phyloP scores from a whole-genome alignment of 2,113 vertebrate species.

The Scomber colias region DNA sequence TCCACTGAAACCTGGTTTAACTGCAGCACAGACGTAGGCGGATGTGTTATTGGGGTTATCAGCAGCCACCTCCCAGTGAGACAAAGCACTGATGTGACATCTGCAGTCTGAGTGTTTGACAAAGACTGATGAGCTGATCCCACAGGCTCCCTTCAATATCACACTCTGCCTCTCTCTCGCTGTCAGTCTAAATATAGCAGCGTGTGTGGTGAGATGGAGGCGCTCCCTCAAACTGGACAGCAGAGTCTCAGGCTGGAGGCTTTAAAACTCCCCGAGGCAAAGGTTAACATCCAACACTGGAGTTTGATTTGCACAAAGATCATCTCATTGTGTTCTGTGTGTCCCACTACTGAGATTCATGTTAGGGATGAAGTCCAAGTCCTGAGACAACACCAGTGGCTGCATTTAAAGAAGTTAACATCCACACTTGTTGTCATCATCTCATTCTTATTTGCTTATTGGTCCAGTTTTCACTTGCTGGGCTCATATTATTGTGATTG shows the following conservation, averaged over 20 bases:
- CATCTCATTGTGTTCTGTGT: no score
- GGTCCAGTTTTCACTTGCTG: no score
- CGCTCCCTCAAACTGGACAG: slow-evolving; percentile 13
- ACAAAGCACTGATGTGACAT: slow-evolving; percentile 9
- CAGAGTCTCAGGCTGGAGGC: neutral
- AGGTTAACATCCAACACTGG: neutral
- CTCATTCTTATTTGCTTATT: no score
- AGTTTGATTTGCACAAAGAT: no score
- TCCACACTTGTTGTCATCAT: no score
- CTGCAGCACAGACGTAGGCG: neutral
- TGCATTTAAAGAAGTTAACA: no score
- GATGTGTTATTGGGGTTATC: slow-evolving; percentile 14
- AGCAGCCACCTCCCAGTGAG: slow-evolving; percentile 5
- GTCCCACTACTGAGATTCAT: no score
- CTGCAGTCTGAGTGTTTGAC: slow-evolving; percentile 45
- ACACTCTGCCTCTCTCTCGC: slow-evolving; percentile 5
- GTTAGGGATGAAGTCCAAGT: no score
- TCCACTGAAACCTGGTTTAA: slow-evolving; percentile 5
- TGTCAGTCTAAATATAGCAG: slow-evolving; percentile 64
- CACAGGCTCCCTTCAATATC: slow-evolving; percentile 47
- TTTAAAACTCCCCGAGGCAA: neutral
- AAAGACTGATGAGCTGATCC: slow-evolving; percentile 38
- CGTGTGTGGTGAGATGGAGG: neutral
- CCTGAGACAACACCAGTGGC: no score
- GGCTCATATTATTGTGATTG: no score